Evolutionary conservation across 2,797 vertebrate genomes (phyloP).

Genomic region (Neosalanx taihuensis): DNA sequence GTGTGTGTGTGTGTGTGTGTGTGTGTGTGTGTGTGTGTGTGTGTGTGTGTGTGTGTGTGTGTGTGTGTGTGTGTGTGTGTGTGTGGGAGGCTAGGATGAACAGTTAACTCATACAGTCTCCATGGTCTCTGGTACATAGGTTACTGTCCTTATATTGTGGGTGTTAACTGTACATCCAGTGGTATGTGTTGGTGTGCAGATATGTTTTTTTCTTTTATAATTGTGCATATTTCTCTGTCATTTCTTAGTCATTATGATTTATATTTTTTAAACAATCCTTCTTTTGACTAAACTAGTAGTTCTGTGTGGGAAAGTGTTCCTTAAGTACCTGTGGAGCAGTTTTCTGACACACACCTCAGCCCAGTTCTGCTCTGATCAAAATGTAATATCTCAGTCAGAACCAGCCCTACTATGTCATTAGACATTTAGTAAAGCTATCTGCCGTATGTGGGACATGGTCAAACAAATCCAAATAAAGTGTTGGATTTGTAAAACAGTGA

Average conservation of each 20-base stretch:
- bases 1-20: slow-evolving; percentile 3
- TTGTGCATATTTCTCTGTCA: neutral
- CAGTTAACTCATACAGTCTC: too few species aligned
- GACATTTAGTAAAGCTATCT: neutral
- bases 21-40: slow-evolving; percentile 2
- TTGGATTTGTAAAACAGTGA: slow-evolving; percentile 51
- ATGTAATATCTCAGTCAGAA: neutral
- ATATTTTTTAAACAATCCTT: slow-evolving; percentile 33
- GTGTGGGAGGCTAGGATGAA: slow-evolving; percentile 10
- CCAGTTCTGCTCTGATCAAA: neutral
- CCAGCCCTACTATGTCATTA: neutral
- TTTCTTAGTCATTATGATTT: slow-evolving; percentile 32
- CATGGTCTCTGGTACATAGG: too few species aligned
- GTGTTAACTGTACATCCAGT: too few species aligned
- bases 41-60: neutral
- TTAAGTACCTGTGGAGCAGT: slow-evolving; percentile 8
- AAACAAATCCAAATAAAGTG: slow-evolving; percentile 16
- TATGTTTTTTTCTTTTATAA: neutral
- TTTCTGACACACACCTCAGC: too few species aligned
- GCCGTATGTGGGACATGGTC: slow-evolving; percentile 3
- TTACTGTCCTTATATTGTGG: too few species aligned
- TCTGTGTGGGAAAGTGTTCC: slow-evolving; percentile 36
- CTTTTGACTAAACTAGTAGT: slow-evolving; percentile 36
- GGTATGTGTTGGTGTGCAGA: neutral
- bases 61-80: neutral